Evolutionary conservation across 92 coral and sea anemone species (phyloP).

Genomic region (Porites divaricata): DNA sequence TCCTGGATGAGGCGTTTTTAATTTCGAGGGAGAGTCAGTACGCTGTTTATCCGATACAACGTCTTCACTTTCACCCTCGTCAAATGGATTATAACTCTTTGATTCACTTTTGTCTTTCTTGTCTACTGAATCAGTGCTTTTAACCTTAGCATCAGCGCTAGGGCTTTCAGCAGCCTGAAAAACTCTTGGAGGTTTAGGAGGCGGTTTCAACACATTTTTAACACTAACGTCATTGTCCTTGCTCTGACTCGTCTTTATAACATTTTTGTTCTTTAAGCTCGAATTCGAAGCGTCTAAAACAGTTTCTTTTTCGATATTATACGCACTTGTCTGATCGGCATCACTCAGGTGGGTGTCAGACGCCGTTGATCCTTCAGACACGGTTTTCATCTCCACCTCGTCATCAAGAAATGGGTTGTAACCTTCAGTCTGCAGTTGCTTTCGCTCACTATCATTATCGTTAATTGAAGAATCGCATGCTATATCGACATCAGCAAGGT

Average conservation of each 20-base stretch:
- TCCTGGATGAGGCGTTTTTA: slow-evolving; percentile 37
- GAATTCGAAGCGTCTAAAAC: not conserved
- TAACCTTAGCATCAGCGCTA: not conserved
- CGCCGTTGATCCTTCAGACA: not conserved
- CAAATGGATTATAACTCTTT: slow-evolving; percentile 79
- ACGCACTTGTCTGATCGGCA: not conserved
- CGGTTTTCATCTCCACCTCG: not conserved
- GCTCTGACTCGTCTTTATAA: not conserved
- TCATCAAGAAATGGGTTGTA: slow-evolving; percentile 82
- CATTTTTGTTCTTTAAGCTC: not conserved
- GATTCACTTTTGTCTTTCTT: slow-evolving; percentile 16
- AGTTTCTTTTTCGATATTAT: not conserved
- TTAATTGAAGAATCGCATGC: slow-evolving; percentile 32
- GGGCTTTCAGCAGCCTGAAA: not conserved
- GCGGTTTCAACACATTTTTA: slow-evolving; percentile 19
- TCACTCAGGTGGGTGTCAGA: not conserved
- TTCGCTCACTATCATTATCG: not conserved
- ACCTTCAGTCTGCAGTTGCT: slow-evolving; percentile 4
- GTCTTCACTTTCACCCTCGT: slow-evolving; percentile 59
- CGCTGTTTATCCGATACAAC: slow-evolving; percentile 15
- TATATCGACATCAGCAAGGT: slow-evolving; percentile 26
- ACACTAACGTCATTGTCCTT: slow-evolving; percentile 6
- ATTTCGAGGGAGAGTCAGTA: slow-evolving; percentile 16
- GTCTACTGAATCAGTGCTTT: not conserved
- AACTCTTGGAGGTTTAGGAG: slow-evolving; percentile 65